These are phyloP conservation scores for Drosophila parabipectinata DNA, from an alignment of 1,140 invertebrate species.

Conservation along the genomic window DNA sequence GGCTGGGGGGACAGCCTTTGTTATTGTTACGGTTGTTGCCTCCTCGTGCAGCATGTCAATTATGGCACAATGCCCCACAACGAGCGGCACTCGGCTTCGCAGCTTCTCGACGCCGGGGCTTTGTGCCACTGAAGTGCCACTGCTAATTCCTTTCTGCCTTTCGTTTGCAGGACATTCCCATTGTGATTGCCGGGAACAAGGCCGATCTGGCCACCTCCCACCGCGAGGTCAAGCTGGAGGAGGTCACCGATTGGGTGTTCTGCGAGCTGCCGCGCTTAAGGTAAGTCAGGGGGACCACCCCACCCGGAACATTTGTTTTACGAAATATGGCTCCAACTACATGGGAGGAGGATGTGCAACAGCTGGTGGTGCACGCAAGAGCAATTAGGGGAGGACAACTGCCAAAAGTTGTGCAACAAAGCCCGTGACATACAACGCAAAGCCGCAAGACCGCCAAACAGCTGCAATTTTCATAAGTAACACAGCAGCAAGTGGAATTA, in stretches of 20 bases:
- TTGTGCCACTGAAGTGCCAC: conserved; percentile 16
- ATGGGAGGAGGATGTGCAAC: conserved; percentile 23
- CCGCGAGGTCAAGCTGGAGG: conserved; percentile 89
- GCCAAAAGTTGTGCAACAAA: conserved; percentile 50
- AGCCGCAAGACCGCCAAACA: conserved; percentile 46
- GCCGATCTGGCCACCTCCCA: conserved; percentile 88
- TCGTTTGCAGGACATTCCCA: conserved; percentile 89
- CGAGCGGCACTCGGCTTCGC: conserved; percentile 15
- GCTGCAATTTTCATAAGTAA: conserved; percentile 64
- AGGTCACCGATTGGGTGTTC: conserved; percentile 92
- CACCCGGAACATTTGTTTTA: conserved; percentile 34
- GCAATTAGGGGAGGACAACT: conserved; percentile 57
- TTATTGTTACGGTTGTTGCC: conserved; percentile 37
- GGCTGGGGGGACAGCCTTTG: neutral
- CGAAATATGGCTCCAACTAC: conserved; percentile 16
- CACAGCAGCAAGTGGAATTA: conserved; percentile 54
- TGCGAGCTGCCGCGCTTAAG: conserved; percentile 90
- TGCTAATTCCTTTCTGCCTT: conserved; percentile 43
- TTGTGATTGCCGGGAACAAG: conserved; percentile 94
- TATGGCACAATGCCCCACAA: conserved; percentile 39
- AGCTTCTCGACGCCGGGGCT: conserved; percentile 9
- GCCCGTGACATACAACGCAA: conserved; percentile 23
- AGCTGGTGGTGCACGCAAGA: conserved; percentile 35
- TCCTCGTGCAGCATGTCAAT: conserved; percentile 65
- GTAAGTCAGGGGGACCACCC: conserved; percentile 81